Evolutionary conservation across 2,113 vertebrate genomes (phyloP).

Genomic region (Hypocryptadius cinnamomeus): DNA sequence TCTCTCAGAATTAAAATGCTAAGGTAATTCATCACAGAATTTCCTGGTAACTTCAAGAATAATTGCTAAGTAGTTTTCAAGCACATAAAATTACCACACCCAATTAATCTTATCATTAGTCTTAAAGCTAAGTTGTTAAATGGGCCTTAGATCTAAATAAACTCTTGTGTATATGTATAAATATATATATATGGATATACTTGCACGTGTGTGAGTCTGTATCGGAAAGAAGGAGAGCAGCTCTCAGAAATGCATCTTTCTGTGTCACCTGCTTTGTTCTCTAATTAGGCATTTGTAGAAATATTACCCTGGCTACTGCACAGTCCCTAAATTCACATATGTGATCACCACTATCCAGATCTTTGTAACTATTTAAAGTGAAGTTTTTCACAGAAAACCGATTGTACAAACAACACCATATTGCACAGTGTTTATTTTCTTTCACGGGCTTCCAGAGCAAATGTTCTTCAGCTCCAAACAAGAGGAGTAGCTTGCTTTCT

Average conservation of each 20-base stretch:
- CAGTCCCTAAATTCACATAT: background rate
- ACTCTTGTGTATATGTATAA: background rate
- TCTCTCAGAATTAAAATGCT: background rate
- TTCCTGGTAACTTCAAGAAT: constrained; percentile 9
- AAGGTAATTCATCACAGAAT: constrained; percentile 10
- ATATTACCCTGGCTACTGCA: background rate
- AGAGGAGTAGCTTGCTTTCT: background rate
- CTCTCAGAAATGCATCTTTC: background rate
- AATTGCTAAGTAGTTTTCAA: constrained; percentile 22
- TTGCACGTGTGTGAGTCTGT: background rate
- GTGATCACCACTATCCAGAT: background rate
- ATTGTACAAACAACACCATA: background rate
- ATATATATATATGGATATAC: background rate
- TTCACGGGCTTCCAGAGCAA: constrained; percentile 17
- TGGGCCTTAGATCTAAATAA: background rate
- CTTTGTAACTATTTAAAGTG: background rate
- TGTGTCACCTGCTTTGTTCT: background rate
- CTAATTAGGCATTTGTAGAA: background rate
- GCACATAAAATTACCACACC: background rate
- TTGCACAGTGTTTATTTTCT: background rate
- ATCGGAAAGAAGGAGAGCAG: background rate
- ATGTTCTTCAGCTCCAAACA: background rate
- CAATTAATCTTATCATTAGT: constrained; percentile 12
- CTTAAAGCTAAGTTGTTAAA: constrained; percentile 23
- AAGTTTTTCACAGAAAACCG: background rate